Conservation (phyloP, 2,888 invertebrate species). For the Agrochola lota region DNA sequence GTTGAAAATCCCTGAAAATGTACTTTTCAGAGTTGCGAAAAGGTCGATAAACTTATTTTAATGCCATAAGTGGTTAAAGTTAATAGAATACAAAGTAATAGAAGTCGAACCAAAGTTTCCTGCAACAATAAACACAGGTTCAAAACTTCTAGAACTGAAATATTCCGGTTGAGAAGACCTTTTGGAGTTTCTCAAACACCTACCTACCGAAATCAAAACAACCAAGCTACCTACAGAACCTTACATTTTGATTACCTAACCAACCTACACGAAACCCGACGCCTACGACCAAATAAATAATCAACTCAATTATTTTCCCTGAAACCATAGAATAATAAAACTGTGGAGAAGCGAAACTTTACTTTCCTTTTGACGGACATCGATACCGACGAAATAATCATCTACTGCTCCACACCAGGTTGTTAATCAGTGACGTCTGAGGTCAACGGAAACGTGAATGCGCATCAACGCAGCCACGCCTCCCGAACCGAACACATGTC, state of each 20-base stretch:
- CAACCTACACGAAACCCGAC: constrained; percentile 31
- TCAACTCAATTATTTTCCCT: constrained; percentile 57
- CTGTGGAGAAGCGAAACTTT: constrained; percentile 12
- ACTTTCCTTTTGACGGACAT: neutral
- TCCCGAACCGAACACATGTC: too few relatives aligned
- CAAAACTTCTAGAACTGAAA: constrained; percentile 16
- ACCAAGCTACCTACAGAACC: constrained; percentile 16
- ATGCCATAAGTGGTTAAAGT: neutral
- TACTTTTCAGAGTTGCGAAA: neutral
- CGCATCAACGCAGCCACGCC: too few relatives aligned
- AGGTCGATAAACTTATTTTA: neutral
- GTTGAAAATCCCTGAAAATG: neutral
- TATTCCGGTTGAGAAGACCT: neutral
- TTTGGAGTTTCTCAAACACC: constrained; percentile 23
- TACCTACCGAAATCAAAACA: constrained; percentile 19
- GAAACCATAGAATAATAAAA: constrained; percentile 36
- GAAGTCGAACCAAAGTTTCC: constrained; percentile 7
- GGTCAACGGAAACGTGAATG: neutral
- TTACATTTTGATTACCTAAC: constrained; percentile 43
- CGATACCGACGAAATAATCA: neutral
- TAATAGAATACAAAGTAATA: neutral
- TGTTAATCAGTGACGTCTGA: neutral
- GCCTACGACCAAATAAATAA: constrained; percentile 49
- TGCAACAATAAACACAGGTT: constrained; percentile 5
- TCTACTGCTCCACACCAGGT: neutral